Evolutionary conservation across 2,797 vertebrate species (phyloP), one percentile per base, ranked within the genome.

Genomic region (Tragelaphus oryx): DNA sequence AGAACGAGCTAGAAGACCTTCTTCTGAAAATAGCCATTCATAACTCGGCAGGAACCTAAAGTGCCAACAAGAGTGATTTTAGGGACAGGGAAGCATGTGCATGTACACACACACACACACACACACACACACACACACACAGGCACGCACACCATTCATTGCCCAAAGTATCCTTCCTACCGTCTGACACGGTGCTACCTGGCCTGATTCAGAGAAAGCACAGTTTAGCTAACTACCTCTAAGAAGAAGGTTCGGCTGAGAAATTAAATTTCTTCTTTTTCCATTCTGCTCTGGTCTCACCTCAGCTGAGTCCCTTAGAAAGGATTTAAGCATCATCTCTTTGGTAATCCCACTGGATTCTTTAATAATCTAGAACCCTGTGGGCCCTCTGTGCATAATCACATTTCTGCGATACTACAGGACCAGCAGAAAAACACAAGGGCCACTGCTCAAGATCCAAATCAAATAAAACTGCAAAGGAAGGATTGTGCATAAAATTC

Each of bases 261-360:
- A 75, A 76, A 76, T 75, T 65, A 86, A 33, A 75, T 62, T 37
- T 87, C 48, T 82, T 84, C 55, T 89, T 0, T 74, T 86, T 60
- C 50, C 76, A 81, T 48, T 91, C 22, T 81, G 76, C 37, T 90
- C 71, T 87, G 55, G 81, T 65, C 62, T 93, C 81, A 59, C 54
- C 37, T 48, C 50, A 18, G 44, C 54, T 37, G 18, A 91, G 13
- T n/a, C 46, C n/a, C 90, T 93, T 22, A 55, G 84, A 62, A 80
- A 71, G 57, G 48, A 86, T 30, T 24, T 78, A 54, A 50, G 52
- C 37, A 6, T 44, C 24, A 26, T 44, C 48, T 46, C 20, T 11
- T 57, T 48, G 52, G 62, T 71, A 54, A 79, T 33, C n/a, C 30
- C 55, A 81, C 9, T 22, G 6, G 65, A 44, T 48, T 28, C 59